Evolutionary conservation across 2,797 vertebrate genomes (phyloP), one percentile per base, ranked within the genome.

Genomic region (Galaxias olidus): DNA sequence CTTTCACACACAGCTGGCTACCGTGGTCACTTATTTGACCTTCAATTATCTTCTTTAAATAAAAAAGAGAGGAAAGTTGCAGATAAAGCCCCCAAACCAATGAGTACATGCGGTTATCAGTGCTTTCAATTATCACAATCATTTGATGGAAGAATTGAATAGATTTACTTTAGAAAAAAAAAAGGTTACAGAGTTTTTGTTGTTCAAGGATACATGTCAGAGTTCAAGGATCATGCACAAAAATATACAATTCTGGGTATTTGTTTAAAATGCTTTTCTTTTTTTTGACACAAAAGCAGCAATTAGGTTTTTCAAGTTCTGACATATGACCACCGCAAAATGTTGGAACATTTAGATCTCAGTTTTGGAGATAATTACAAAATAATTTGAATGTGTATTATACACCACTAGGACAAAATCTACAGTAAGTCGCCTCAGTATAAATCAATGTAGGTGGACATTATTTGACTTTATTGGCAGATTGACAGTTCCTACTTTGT

Each of bases 1-100:
- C 54, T 66, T n/a, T 46, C 14, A 42, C 76, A 68, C 61, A 82
- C 72, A 73, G 67, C 69, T 65, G 53, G 9, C 68, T 80, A 48
- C 75, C 70, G 73, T 81, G 77, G 81, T 82, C 85, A 74, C 71
- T 83, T 63, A 43, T 87, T 89, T 88, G 87, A 87, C 89, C 88
- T 91, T 88, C 88, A 88, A 90, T 90, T 89, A 90, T 88, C 83
- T 85, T 63, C 49, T 55, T 59, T 68, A 81, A 30, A 30, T 3
- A 30, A 30, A 30, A 82, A n/a, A n/a, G n/a, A n/a, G n/a, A n/a
- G 66, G 82, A 86, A 87, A 83, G 68, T 72, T 71, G 76, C 70
- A 56, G 81, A 60, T 87, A 90, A 89, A 89, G 89, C 70, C 56
- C 72, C 71, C 58, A 65, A 61, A 56, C 50, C 49, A 69, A 66